Evolutionary conservation across 2,797 vertebrate genomes (phyloP), one percentile per base, ranked within the genome.

Genomic region (Smutsia temminckii): DNA sequence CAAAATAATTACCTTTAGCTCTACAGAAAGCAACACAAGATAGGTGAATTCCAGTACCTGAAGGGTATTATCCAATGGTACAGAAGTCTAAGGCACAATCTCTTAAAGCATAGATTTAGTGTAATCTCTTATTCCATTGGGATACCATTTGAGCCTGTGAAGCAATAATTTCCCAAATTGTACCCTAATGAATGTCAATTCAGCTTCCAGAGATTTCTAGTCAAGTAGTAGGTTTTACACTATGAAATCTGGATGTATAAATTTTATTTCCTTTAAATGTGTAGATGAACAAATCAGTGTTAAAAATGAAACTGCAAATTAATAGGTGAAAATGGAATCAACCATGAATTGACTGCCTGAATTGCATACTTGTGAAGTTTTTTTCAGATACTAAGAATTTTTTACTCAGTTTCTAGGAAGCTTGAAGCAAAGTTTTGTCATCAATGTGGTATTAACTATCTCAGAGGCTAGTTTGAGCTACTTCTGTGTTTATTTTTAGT

Each of bases 151-250:
- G 86, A 96, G 6, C 42, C 66, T 77, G 49, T 42, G 79, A 96
- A 96, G 88, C 87, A 80, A 71, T 95, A 75, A 94, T 96, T 96
- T 97, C 71, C 91, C 89, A 86, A 96, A 96, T 89, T 95, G 92
- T 8, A 93, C 92, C 88, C 96, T 85, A 6, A 71, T 96, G 95
- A 89, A 89, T 97, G 95, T 96, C 97, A 97, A 94, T 94, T 96
- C 29, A 34, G 42, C 12, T 96, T 96, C 37, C 51, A 86, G 93
- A 93, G 46, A 93, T 72, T 97, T 96, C 85, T 83, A 80, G 69
- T 95, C 63, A 86, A 95, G 66, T 66, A 89, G 32, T 78, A 91
- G 64, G 85, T 80, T 97, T 94, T 83, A 91, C 29, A 68, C 13
- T 92, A 53, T 55, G 27, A 96, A 96, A 61, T 93, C 71, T 69